Conservation (phyloP, 2,888 invertebrate species). For the Phragmatobia fuliginosa region DNA sequence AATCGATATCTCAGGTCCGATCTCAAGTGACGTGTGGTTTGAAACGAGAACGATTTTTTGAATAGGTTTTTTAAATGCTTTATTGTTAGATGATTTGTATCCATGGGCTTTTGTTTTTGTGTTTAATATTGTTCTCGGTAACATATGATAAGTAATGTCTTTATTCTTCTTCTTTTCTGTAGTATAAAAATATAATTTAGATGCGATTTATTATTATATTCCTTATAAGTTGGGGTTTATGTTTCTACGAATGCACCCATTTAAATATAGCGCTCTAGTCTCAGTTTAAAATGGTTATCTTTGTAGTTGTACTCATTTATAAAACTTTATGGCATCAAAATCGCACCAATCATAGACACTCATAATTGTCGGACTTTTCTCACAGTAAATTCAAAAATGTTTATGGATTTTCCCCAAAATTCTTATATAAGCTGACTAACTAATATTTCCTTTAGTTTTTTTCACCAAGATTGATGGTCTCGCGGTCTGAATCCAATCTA, state of each 20-base stretch:
- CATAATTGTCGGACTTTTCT: no score
- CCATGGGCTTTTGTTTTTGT: slow-evolving; percentile 26
- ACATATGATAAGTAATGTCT: background rate
- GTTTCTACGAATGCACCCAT: background rate
- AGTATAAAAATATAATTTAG: background rate
- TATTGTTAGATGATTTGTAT: slow-evolving; percentile 43
- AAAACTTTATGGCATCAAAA: no score
- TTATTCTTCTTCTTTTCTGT: background rate
- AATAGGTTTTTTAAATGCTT: slow-evolving; percentile 38
- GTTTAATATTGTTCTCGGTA: slow-evolving; percentile 11
- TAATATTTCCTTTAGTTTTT: no score
- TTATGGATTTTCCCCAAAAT: no score
- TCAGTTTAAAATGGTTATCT: no score
- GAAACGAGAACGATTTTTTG: slow-evolving; percentile 42
- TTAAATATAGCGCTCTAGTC: background rate
- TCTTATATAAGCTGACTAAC: no score
- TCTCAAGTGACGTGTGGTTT: slow-evolving; percentile 50
- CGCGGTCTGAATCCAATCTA: no score
- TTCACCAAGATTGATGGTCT: no score
- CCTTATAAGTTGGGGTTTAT: background rate
- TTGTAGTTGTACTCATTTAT: no score
- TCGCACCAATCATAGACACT: no score
- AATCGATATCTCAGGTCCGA: slow-evolving; percentile 55
- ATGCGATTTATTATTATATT: background rate
- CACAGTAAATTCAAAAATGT: no score